Conservation (phyloP, 2,888 invertebrate species). For the Protophormia terraenovae region DNA sequence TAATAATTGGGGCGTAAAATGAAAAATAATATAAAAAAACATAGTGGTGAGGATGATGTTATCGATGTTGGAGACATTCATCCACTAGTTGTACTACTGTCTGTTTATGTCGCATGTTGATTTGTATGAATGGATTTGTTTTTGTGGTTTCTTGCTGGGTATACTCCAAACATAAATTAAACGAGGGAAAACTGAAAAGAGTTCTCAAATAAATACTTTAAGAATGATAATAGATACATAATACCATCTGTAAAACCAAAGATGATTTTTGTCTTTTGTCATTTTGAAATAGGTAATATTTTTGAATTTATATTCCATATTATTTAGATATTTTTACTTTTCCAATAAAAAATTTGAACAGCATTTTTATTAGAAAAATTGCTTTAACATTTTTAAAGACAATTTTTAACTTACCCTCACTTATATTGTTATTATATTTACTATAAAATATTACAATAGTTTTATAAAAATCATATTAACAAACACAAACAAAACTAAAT, state of each 20-base stretch:
- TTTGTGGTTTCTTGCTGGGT: conserved; percentile 15
- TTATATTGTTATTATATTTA: not conserved
- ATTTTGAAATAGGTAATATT: too few species aligned
- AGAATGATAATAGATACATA: too few species aligned
- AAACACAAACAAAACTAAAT: not conserved
- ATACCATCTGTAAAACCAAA: too few species aligned
- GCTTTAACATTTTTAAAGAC: too few species aligned
- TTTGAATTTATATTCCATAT: too few species aligned
- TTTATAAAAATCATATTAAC: conserved; percentile 2
- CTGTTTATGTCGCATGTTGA: conserved; percentile 21
- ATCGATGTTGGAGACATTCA: conserved; percentile 42
- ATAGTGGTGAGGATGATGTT: conserved; percentile 18
- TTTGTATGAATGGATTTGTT: conserved; percentile 22
- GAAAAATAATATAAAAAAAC: not conserved
- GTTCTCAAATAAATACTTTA: not conserved
- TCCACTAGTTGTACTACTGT: conserved; percentile 26
- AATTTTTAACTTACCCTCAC: not conserved
- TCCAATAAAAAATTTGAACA: too few species aligned
- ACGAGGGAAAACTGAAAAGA: not conserved
- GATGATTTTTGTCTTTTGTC: too few species aligned
- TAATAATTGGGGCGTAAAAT: conserved; percentile 51
- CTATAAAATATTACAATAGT: too few species aligned
- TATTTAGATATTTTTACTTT: too few species aligned
- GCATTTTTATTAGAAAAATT: too few species aligned
- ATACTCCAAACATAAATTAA: not conserved